phyloP scores from a whole-genome alignment of 2,888 invertebrate genomes.

The Zelleria hepariella region DNA sequence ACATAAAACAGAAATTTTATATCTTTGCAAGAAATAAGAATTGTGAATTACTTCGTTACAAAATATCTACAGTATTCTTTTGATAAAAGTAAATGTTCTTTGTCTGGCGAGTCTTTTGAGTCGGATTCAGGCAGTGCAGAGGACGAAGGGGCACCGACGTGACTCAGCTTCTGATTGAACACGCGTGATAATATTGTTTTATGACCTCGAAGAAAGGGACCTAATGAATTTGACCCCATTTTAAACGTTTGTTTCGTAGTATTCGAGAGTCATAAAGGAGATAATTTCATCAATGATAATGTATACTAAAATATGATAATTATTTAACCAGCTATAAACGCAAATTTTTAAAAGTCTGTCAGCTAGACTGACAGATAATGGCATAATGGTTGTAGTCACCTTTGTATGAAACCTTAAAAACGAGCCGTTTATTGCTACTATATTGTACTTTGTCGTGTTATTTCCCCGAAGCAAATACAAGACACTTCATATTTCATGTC shows the following conservation, averaged over 20 bases:
- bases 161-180: neutral
- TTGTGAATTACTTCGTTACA: neutral
- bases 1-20: neutral
- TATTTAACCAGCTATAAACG: too few species aligned
- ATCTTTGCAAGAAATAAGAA: neutral
- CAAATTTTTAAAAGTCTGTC: too few species aligned
- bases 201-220: neutral
- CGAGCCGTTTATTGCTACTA: too few species aligned
- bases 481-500: too few species aligned
- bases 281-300: too few species aligned
- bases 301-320: too few species aligned
- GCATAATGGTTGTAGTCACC: too few species aligned
- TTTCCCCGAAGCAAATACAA: too few species aligned
- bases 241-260: neutral
- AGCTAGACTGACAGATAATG: too few species aligned
- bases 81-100: neutral
- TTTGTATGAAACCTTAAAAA: too few species aligned
- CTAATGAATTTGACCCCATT: neutral
- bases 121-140: neutral
- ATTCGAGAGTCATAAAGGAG: too few species aligned
- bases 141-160: neutral
- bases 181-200: slow-evolving; percentile 1
- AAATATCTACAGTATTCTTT: neutral
- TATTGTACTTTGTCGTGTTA: too few species aligned
- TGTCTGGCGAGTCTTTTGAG: neutral